These are phyloP conservation scores for Cabera pusaria DNA, from an alignment of 2,888 invertebrate species.

Conservation along the genomic window DNA sequence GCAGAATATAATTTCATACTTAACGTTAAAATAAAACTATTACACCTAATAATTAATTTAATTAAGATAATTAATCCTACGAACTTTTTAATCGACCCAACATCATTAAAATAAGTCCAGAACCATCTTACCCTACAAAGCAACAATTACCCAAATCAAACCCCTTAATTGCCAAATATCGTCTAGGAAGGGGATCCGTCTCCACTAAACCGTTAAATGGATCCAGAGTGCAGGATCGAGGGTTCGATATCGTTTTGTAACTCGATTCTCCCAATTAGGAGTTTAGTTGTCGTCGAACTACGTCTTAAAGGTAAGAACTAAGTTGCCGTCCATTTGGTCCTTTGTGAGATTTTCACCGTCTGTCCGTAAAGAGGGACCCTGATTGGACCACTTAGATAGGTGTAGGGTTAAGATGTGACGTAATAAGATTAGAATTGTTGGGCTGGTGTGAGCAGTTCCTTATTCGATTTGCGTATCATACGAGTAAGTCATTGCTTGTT, in stretches of 20 bases:
- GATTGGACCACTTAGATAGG: constrained; percentile 27
- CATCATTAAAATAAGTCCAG: too few relatives aligned
- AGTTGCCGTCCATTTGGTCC: constrained; percentile 49
- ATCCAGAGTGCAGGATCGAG: constrained; percentile 77
- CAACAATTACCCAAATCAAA: constrained; percentile 44
- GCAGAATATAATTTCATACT: too few relatives aligned
- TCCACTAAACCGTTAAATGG: constrained; percentile 82
- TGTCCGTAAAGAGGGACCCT: constrained; percentile 21
- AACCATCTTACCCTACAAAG: not conserved
- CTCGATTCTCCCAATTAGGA: constrained; percentile 80
- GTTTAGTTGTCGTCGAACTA: constrained; percentile 70
- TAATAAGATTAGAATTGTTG: constrained; percentile 1
- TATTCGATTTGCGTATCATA: too few relatives aligned
- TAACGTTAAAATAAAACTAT: too few relatives aligned
- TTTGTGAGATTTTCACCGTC: constrained; percentile 38
- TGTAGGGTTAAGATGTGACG: constrained; percentile 2
- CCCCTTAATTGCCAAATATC: constrained; percentile 77
- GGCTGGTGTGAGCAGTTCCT: too few relatives aligned
- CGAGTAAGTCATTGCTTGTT: too few relatives aligned
- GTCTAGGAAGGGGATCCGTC: constrained; percentile 72
- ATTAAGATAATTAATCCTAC: too few relatives aligned
- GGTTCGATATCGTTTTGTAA: constrained; percentile 80
- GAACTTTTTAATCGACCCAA: too few relatives aligned
- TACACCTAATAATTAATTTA: too few relatives aligned
- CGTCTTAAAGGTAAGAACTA: constrained; percentile 64